Percentiles rank a stretch among this genome's conserved stretches.
Conservation (phyloP, 2,797 vertebrate genomes). For the Coregonus ussuriensis region DNA sequence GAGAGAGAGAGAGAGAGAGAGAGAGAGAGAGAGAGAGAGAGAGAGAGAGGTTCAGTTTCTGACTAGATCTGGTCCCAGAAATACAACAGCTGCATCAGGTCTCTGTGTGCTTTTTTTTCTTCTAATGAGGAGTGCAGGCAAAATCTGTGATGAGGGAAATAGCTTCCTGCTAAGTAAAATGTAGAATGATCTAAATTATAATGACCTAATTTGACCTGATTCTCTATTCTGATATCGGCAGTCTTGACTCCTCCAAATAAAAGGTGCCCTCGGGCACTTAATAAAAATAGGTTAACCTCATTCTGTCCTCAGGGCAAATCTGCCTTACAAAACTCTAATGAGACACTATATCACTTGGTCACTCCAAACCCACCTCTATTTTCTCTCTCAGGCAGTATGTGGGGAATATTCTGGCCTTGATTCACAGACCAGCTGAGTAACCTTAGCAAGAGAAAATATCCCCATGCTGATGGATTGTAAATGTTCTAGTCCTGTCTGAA, state of each 20-base stretch:
- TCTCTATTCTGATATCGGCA: not conserved
- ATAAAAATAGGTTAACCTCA: not conserved
- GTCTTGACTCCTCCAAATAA: not conserved
- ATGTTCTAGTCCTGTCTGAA: too few relatives aligned
- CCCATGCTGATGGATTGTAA: not conserved
- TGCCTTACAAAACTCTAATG: not conserved
- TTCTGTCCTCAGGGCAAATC: not conserved
- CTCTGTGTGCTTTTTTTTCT: not conserved
- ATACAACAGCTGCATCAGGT: not conserved
- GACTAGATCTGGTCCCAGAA: not conserved
- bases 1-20: too few relatives aligned
- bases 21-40: too few relatives aligned
- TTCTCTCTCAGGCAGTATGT: not conserved
- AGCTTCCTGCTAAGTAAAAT: not conserved
- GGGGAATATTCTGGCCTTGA: not conserved
- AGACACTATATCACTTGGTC: not conserved
- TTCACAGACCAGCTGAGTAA: not conserved
- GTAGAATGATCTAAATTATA: not conserved
- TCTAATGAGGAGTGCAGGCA: not conserved
- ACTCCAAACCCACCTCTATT: not conserved
- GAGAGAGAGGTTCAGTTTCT: not conserved
- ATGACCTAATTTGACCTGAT: not conserved
- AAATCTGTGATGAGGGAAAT: not conserved
- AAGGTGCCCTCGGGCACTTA: not conserved
- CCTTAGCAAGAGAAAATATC: not conserved